These are phyloP conservation scores for Pelmatolapia mariae DNA, from an alignment of 2,113 vertebrate genomes.

Conservation along the genomic window DNA sequence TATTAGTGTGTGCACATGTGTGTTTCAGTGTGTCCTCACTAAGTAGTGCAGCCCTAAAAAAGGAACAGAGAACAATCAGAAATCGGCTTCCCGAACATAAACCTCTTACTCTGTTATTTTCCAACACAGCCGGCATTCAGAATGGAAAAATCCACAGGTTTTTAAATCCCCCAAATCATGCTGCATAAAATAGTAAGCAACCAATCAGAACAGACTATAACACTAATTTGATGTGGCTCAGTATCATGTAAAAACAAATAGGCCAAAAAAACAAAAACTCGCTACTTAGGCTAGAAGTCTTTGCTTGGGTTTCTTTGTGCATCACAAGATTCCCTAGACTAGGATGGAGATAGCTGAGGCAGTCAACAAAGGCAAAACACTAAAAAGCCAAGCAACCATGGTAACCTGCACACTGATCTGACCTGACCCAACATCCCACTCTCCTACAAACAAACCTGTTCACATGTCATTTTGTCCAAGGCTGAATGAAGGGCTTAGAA, in stretches of 20 bases:
- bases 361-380: conserved; percentile 46
- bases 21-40: conserved; percentile 21
- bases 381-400: conserved; percentile 50
- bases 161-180: conserved; percentile 53
- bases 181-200: background rate
- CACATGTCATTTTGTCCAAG: background rate
- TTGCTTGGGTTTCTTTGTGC: background rate
- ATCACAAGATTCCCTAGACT: conserved; percentile 26
- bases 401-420: conserved; percentile 50
- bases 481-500: conserved; percentile 3
- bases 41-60: conserved; percentile 26
- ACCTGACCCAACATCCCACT: conserved; percentile 42
- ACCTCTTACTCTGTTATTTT: conserved; percentile 65
- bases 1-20: background rate
- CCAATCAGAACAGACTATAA: conserved; percentile 5
- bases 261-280: background rate
- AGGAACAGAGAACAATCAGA: conserved; percentile 58
- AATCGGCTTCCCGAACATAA: conserved; percentile 61
- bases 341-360: conserved; percentile 20
- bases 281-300: background rate
- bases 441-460: conserved; percentile 7
- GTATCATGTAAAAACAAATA: background rate
- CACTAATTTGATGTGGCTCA: background rate
- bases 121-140: conserved; percentile 53
- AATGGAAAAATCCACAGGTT: conserved; percentile 45